These are phyloP conservation scores for Sebastes reedi DNA, from an alignment of 2,797 vertebrate species.

Conservation along the genomic window DNA sequence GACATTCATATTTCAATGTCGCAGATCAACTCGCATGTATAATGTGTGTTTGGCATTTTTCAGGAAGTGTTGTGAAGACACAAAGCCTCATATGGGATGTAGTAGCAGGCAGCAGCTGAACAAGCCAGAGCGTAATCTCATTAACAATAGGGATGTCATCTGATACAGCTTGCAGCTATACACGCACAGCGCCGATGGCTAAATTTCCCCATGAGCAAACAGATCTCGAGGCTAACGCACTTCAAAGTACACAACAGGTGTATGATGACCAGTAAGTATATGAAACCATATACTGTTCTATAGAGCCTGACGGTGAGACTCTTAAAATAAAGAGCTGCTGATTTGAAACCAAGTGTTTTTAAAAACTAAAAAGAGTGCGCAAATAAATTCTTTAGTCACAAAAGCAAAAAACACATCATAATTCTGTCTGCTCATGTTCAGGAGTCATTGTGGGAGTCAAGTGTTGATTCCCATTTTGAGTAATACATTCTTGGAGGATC, in stretches of 20 bases:
- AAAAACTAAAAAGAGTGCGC: neutral
- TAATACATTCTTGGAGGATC: neutral
- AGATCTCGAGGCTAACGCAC: slow-evolving; percentile 9
- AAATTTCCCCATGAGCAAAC: slow-evolving; percentile 21
- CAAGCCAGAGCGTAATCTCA: slow-evolving; percentile 20
- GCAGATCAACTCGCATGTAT: neutral
- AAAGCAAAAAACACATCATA: neutral
- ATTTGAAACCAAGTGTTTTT: neutral
- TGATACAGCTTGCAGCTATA: slow-evolving; percentile 49
- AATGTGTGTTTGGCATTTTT: neutral
- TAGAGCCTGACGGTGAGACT: neutral
- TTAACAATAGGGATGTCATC: slow-evolving; percentile 64
- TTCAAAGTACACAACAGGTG: neutral
- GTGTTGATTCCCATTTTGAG: neutral
- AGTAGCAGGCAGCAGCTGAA: slow-evolving; percentile 61
- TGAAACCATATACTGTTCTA: neutral
- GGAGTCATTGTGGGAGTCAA: neutral
- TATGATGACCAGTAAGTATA: neutral
- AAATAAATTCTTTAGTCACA: neutral
- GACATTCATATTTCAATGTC: neutral
- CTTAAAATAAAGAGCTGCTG: neutral
- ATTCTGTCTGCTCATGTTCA: neutral
- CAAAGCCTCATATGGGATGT: neutral
- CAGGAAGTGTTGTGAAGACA: neutral
- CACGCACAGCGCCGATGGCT: slow-evolving; percentile 9